Evolutionary conservation across 1,140 invertebrate genomes (phyloP).

Genomic region (Eufriesea mexicana): DNA sequence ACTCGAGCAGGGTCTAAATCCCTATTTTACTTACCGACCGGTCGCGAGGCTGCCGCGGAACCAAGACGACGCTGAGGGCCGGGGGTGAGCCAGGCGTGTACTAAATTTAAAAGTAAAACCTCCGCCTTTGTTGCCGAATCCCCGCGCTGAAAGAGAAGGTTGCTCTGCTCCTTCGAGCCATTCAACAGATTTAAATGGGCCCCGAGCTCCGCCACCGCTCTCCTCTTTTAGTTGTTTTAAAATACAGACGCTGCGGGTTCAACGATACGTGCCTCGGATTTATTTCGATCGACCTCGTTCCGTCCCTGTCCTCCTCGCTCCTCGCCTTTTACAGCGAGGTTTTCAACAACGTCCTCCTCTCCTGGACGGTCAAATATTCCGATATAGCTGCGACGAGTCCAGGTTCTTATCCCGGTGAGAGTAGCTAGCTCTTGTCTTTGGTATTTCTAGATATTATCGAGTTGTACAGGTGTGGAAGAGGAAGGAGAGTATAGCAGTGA

Average conservation of each 20-base stretch:
- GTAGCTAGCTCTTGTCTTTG: too few relatives aligned
- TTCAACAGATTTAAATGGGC: slow-evolving; percentile 79
- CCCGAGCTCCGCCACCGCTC: slow-evolving; percentile 58
- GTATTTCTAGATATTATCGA: too few relatives aligned
- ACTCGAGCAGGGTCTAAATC: slow-evolving; percentile 69
- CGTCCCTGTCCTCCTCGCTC: not conserved
- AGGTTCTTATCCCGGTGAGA: too few relatives aligned
- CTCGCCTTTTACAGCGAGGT: too few relatives aligned
- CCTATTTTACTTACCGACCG: slow-evolving; percentile 73
- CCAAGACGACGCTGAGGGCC: slow-evolving; percentile 22
- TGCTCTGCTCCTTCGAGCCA: slow-evolving; percentile 70
- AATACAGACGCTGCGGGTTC: slow-evolving; percentile 62
- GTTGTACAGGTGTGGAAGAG: too few relatives aligned
- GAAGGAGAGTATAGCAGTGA: too few relatives aligned
- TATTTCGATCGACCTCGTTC: slow-evolving; percentile 35
- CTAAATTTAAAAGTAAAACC: slow-evolving; percentile 80
- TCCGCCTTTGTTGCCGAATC: slow-evolving; percentile 77
- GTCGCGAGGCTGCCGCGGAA: slow-evolving; percentile 38
- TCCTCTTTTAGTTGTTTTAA: slow-evolving; percentile 68
- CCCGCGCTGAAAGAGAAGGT: slow-evolving; percentile 73
- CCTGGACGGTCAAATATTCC: too few relatives aligned
- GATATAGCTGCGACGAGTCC: too few relatives aligned
- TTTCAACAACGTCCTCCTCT: too few relatives aligned
- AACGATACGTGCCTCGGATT: slow-evolving; percentile 63
- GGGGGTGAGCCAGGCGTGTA: slow-evolving; percentile 71